These are phyloP conservation scores for Papilio gigon DNA, from an alignment of 2,888 invertebrate species.

Conservation along the genomic window DNA sequence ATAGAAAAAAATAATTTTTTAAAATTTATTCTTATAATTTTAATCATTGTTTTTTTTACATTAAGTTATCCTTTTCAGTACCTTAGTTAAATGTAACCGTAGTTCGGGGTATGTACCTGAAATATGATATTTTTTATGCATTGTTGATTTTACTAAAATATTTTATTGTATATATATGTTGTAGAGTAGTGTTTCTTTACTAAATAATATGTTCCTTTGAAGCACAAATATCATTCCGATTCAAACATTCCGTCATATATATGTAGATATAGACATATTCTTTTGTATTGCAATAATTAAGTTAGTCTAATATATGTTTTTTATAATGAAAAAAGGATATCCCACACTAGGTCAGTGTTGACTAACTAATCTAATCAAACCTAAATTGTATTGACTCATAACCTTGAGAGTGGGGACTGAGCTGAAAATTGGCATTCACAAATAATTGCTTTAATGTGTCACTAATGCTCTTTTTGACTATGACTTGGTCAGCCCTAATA, in stretches of 20 bases:
- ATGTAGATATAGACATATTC: neutral
- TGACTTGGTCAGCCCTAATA: too few relatives aligned
- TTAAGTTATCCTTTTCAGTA: neutral
- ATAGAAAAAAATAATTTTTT: neutral
- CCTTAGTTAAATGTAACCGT: neutral
- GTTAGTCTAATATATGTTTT: too few relatives aligned
- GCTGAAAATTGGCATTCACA: neutral
- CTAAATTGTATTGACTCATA: too few relatives aligned
- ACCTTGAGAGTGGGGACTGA: too few relatives aligned
- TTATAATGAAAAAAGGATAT: too few relatives aligned
- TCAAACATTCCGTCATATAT: constrained; percentile 26
- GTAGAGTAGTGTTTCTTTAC: constrained; percentile 9
- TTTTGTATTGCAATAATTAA: too few relatives aligned
- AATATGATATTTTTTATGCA: constrained; percentile 34
- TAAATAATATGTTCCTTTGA: constrained; percentile 38
- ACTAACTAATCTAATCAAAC: too few relatives aligned
- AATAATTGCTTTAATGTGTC: too few relatives aligned
- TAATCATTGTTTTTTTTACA: neutral
- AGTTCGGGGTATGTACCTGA: constrained; percentile 37
- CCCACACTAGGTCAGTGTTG: too few relatives aligned
- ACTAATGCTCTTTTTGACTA: too few relatives aligned
- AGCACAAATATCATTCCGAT: constrained; percentile 41
- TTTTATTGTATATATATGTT: constrained; percentile 37
- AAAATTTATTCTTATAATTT: neutral
- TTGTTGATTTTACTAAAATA: constrained; percentile 40